phyloP scores from a whole-genome alignment of 2,797 vertebrate genomes.

The Sebastiscus tertius region DNA sequence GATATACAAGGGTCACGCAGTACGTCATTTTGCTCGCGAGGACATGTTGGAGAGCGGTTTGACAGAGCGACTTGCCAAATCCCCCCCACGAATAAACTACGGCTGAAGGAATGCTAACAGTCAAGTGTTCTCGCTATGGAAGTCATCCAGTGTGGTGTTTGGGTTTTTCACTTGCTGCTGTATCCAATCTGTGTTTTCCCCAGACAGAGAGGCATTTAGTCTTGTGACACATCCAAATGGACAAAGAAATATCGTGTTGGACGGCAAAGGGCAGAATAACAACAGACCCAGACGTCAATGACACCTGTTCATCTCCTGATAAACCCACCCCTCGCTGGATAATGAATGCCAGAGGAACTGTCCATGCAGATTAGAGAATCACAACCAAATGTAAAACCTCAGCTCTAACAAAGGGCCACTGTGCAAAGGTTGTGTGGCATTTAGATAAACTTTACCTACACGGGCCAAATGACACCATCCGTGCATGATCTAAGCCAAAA shows the following conservation, averaged over 20 bases:
- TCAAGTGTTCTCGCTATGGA: constrained; percentile 51
- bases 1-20: constrained; percentile 53
- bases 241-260: constrained; percentile 1
- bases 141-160: constrained; percentile 45
- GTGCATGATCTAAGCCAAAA: neutral
- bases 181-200: constrained; percentile 17
- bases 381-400: constrained; percentile 37
- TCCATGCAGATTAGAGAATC: constrained; percentile 31
- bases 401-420: constrained; percentile 44
- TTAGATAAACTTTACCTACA: constrained; percentile 49
- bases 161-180: constrained; percentile 26
- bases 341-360: constrained; percentile 42
- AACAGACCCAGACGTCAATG: constrained; percentile 27
- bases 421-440: constrained; percentile 38
- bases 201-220: constrained; percentile 4
- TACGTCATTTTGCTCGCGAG: constrained; percentile 43
- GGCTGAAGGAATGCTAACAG: constrained; percentile 76
- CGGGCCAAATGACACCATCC: neutral
- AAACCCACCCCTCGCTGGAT: constrained; percentile 36
- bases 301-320: constrained; percentile 51
- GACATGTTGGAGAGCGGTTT: constrained; percentile 57
- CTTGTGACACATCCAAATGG: constrained; percentile 50
- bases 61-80: constrained; percentile 58
- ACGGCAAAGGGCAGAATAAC: constrained; percentile 55
- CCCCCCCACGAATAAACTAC: constrained; percentile 67